Base-by-base conservation (phyloP, 2,113 vertebrate species). In the Natator depressus region DNA sequence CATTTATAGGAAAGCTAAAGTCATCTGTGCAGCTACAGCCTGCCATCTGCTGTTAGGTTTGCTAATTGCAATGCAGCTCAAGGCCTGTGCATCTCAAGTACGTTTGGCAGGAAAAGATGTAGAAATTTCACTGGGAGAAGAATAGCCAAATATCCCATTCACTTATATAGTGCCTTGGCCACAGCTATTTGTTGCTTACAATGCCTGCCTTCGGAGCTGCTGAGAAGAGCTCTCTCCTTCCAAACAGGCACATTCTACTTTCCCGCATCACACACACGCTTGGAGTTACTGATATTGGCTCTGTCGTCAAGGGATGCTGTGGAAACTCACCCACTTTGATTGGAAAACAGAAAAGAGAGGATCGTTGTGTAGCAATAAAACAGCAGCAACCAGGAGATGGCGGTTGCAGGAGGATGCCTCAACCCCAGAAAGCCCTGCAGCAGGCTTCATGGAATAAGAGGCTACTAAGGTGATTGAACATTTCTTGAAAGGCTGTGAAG, bases 21-120 rank as follows among this genome's bases (percentile, higher is more conserved):
- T 11, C 1, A 11, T 0, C 0, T 84, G 85, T 87, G n/a, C 93
- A 7, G 97, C 96, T 94, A 95, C 59, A 11, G 82, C 85, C 96
- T 93, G 97, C 96, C 97, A 94, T 0, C 97, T 96, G 84, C 97
- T 96, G 96, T 88, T 93, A n/a, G n/a, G 0, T 38, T 2, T 29
- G 24, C 47, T 1, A 51, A 96, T 82, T 94, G 94, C 96, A 97
- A 76, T 25, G 0, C 1, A 3, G n/a, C 0, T 27, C 85, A 6
- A 59, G 16, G 3, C 72, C 19, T 17, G 6, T 25, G 29, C 27
- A 54, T 0, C 59, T 3, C 80, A 9, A 2, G 24, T 0, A 8
- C 0, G 4, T 13, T 3, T 4, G 53, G 4, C 38, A 31, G n/a
- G 24, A 76, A 50, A 31, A n/a, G 6, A 8, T 13, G 6, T 69